Conservation (phyloP, 1,140 invertebrate genomes). For the Ips typographus region DNA sequence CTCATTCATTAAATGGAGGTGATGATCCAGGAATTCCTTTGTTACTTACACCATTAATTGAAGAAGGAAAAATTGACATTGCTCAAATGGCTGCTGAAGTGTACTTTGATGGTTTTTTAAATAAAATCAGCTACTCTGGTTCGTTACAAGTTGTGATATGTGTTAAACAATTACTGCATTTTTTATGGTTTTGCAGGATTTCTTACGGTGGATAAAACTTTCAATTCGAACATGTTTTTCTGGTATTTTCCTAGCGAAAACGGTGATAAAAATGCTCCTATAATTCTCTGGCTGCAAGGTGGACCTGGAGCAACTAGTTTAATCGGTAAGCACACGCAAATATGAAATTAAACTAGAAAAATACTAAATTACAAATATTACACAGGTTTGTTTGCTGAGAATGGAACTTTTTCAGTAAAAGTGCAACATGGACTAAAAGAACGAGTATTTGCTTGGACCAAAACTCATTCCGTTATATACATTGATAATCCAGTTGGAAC, state of each 20-base stretch:
- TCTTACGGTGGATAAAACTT: constrained; percentile 68
- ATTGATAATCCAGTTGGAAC: constrained; percentile 86
- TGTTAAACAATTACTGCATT: too few relatives aligned
- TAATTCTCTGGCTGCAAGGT: constrained; percentile 76
- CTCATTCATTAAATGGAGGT: too few relatives aligned
- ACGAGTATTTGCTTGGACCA: constrained; percentile 70
- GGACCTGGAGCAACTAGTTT: constrained; percentile 71
- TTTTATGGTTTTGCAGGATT: constrained; percentile 58
- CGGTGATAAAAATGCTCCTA: constrained; percentile 57
- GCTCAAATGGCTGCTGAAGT: constrained; percentile 44
- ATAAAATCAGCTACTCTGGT: constrained; percentile 41
- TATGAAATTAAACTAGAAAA: too few relatives aligned
- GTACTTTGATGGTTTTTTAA: constrained; percentile 44
- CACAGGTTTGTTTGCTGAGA: constrained; percentile 64
- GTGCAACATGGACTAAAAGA: constrained; percentile 52
- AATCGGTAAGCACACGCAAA: constrained; percentile 46
- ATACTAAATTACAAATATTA: too few relatives aligned
- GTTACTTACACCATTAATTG: constrained; percentile 47
- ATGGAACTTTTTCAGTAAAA: constrained; percentile 62
- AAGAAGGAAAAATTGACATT: constrained; percentile 55
- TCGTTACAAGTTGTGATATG: not conserved
- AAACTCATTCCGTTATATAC: constrained; percentile 73
- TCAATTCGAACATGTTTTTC: constrained; percentile 73
- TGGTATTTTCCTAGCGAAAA: constrained; percentile 73
- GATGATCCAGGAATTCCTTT: constrained; percentile 15